Evolutionary conservation across 2,113 vertebrate species (phyloP).

Genomic region (Lycaon pictus): DNA sequence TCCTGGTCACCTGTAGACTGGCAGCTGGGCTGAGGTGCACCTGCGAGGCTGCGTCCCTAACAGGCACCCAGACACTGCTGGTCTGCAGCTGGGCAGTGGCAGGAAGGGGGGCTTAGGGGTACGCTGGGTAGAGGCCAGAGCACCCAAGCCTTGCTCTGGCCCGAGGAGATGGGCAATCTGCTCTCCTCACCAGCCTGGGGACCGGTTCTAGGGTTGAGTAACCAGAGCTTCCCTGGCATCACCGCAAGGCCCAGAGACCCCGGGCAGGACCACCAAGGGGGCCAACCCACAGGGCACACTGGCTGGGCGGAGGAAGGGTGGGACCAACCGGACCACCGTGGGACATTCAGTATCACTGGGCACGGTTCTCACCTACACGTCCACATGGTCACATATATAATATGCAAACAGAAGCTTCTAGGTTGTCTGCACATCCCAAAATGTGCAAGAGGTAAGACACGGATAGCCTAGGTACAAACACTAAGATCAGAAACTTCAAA

Average conservation of each 20-base stretch:
- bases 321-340: neutral
- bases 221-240: neutral
- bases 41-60: neutral
- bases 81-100: rapidly evolving
- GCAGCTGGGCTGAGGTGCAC: neutral
- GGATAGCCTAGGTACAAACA: neutral
- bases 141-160: neutral
- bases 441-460: neutral
- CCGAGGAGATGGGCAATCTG: neutral
- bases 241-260: neutral
- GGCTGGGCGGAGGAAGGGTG: no score
- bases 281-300: rapidly evolving
- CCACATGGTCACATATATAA: neutral
- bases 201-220: neutral
- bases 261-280: neutral
- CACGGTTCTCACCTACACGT: rapidly evolving
- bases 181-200: neutral
- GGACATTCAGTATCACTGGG: neutral
- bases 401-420: neutral
- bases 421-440: neutral
- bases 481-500: neutral
- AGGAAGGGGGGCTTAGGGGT: rapidly evolving
- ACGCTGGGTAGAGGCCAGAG: neutral
- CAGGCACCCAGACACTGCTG: no score
- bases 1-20: rapidly evolving